Conservation (phyloP, 2,113 vertebrate species). For the Hemiscyllium ocellatum region DNA sequence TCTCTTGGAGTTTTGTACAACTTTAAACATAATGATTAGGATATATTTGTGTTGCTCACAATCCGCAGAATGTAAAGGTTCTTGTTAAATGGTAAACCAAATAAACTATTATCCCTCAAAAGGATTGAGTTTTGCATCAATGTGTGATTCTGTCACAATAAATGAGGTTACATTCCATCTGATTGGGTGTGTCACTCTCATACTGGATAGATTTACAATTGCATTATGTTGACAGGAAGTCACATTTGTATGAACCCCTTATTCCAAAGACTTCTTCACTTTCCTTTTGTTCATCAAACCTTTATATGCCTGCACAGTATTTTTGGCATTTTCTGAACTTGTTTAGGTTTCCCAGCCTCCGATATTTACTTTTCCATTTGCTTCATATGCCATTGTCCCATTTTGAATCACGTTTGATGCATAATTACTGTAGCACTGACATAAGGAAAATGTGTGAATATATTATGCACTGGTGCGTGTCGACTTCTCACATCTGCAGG, state of each 20-base stretch:
- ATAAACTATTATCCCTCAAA: neutral
- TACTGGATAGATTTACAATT: neutral
- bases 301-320: neutral
- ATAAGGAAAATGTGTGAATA: neutral
- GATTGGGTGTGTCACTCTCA: neutral
- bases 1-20: neutral
- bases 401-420: neutral
- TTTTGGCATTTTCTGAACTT: neutral
- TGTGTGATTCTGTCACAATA: neutral
- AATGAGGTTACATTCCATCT: neutral
- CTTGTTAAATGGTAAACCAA: neutral
- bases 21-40: neutral
- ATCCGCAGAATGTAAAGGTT: neutral
- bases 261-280: neutral
- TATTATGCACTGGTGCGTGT: neutral
- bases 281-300: neutral
- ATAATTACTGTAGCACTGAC: neutral
- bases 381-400: neutral
- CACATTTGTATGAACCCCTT: neutral
- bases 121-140: neutral
- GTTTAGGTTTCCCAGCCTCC: neutral
- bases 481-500: neutral
- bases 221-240: neutral
- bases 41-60: neutral
- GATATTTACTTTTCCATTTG: neutral